These are phyloP conservation scores for Tineola bisselliella DNA, from an alignment of 2,888 invertebrate species.

Conservation along the genomic window DNA sequence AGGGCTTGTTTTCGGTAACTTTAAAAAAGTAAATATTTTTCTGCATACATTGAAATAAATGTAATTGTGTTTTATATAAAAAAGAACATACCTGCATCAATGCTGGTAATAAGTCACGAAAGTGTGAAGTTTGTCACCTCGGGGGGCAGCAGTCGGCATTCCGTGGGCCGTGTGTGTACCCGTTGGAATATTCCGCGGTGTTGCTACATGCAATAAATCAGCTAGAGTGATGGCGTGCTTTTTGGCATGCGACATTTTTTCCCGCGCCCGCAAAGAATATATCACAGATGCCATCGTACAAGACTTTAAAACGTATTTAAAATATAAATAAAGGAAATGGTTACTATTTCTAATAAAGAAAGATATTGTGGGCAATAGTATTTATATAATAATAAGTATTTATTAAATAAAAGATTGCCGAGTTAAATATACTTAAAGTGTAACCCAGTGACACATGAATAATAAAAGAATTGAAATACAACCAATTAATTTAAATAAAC, in stretches of 20 bases:
- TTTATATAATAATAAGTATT: no score
- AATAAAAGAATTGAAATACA: no score
- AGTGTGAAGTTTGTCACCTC: conserved; percentile 64
- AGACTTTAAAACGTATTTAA: not conserved
- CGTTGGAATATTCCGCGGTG: conserved; percentile 51
- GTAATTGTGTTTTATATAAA: conserved; percentile 8
- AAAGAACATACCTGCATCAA: not conserved
- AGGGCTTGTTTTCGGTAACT: not conserved
- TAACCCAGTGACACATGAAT: no score
- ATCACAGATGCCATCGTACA: conserved; percentile 31
- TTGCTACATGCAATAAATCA: conserved; percentile 58
- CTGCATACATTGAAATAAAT: not conserved
- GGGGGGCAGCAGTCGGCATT: conserved; percentile 50
- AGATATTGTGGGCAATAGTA: no score
- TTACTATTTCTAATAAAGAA: not conserved
- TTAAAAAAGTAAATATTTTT: not conserved
- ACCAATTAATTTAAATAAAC: no score
- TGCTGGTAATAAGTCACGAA: conserved; percentile 18
- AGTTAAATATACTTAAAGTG: no score
- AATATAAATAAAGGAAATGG: not conserved
- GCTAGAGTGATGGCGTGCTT: conserved; percentile 56
- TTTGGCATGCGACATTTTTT: conserved; percentile 64
- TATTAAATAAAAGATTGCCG: no score
- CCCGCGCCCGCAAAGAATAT: conserved; percentile 61
- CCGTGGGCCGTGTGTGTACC: conserved; percentile 26